Base-by-base conservation (phyloP, 2,797 vertebrate species). In the Crax fasciolata region DNA sequence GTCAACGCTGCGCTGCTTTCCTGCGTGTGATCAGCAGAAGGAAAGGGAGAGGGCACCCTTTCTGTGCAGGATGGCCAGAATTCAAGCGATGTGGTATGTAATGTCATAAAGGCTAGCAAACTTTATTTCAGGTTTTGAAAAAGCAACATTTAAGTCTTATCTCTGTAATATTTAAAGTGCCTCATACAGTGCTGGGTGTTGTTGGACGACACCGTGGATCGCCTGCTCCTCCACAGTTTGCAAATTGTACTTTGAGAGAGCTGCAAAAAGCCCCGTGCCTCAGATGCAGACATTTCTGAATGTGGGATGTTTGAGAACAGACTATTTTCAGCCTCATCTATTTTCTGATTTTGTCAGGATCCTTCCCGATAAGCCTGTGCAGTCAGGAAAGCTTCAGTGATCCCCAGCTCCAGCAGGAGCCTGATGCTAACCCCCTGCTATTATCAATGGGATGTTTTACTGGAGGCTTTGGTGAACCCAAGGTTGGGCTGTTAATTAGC, bases 311-410 rank as follows among this genome's bases (percentile, higher is more conserved):
- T 96, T 55, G 68, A 91, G 91, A 96, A 94, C 79, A 87, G 76
- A 72, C 72, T 91, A 87, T 96, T 96, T 96, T 96, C 84, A 92
- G 92, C 84, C 68, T 93, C 75, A 12, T 89, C 90, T 91, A n/a
- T 87, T 81, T 84, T 75, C 76, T 93, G 87, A 63, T 65, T 89
- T 85, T 77, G 58, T 57, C 52, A 87, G 85, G 65, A 59, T 67
- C 58, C 39, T 92, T 91, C 46, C 77, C 55, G 78, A 68, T 85
- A 39, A 92, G 44, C 46, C 48, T 58, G 3, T 28, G 27, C 55
- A 92, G 76, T 52, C 76, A 91, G 87, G 46, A 83, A 66, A 84
- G 28, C 90, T 95, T 68, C 72, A 63, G 74, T 77, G 77, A 80
- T 72, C 51, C 83, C 79, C 51, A 75, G 63, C 75, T 74, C 49